These are phyloP conservation scores for Pseudomyrmex sp. DNA, from an alignment of 1,140 invertebrate genomes.

Conservation along the genomic window DNA sequence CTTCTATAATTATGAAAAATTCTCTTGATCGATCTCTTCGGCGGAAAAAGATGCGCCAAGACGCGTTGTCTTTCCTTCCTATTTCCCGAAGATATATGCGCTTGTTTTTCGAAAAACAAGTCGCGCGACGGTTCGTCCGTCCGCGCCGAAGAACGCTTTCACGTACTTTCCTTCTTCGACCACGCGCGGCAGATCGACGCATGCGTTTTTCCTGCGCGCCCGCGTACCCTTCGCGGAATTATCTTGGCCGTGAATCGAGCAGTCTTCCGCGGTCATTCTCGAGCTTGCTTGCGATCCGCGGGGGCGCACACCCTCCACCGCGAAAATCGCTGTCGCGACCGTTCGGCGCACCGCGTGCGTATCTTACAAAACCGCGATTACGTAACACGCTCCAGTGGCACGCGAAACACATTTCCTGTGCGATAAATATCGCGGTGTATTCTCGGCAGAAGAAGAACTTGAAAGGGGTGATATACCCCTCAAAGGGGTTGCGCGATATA, in stretches of 20 bases:
- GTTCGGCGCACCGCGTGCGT: not conserved
- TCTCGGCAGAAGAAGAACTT: not conserved
- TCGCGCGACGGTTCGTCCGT: not conserved
- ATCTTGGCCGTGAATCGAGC: conserved; percentile 71
- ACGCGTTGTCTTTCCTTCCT: not conserved
- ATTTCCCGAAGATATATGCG: conserved; percentile 16
- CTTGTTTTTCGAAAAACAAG: conserved; percentile 67
- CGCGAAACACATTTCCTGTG: not conserved
- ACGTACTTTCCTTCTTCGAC: conserved; percentile 47
- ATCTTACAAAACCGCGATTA: not conserved
- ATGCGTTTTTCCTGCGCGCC: conserved; percentile 66
- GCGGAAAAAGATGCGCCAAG: conserved; percentile 34
- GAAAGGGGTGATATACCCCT: not conserved
- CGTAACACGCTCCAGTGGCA: not conserved
- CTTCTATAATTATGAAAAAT: conserved; percentile 27
- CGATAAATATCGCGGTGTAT: not conserved
- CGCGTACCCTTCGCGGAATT: conserved; percentile 65
- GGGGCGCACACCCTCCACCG: conserved; percentile 12
- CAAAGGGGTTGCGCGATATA: not conserved
- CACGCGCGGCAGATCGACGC: conserved; percentile 62
- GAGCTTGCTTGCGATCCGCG: conserved; percentile 39
- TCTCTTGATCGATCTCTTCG: conserved; percentile 53
- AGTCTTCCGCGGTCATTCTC: conserved; percentile 63
- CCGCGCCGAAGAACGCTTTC: not conserved
- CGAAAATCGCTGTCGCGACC: not conserved